Conservation (phyloP, 1,140 invertebrate species). For the Sweltsa coloradensis region DNA sequence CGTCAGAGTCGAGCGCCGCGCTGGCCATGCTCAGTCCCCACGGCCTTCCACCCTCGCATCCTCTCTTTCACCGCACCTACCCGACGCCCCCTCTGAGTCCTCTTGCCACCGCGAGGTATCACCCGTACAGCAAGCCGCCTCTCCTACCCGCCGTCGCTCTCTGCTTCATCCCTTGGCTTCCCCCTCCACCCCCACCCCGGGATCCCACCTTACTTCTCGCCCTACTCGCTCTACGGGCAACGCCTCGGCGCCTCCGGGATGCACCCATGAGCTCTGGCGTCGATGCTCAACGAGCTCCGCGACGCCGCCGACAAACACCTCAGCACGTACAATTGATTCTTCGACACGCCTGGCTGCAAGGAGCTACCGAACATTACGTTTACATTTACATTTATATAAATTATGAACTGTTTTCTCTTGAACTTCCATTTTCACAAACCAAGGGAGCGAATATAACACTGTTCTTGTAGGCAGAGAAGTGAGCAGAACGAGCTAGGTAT, state of each 20-base stretch:
- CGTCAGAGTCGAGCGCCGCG: conserved; percentile 19
- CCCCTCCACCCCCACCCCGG: conserved; percentile 50
- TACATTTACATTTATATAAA: too few relatives aligned
- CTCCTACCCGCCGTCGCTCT: conserved; percentile 39
- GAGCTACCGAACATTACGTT: too few relatives aligned
- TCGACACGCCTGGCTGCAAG: too few relatives aligned
- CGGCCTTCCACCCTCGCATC: conserved; percentile 44
- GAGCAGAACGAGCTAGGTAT: too few relatives aligned
- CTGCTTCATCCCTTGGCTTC: conserved; percentile 39
- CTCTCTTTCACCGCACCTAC: conserved; percentile 61
- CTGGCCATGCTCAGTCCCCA: conserved; percentile 30
- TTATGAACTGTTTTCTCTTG: too few relatives aligned
- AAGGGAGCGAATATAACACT: too few relatives aligned
- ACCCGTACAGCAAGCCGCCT: conserved; percentile 72
- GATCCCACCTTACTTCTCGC: conserved; percentile 65
- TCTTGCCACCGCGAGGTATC: conserved; percentile 65
- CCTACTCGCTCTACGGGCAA: conserved; percentile 77
- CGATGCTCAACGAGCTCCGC: too few relatives aligned
- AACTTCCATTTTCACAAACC: too few relatives aligned
- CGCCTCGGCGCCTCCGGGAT: conserved; percentile 53
- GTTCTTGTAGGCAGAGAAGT: too few relatives aligned
- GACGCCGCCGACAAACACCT: too few relatives aligned
- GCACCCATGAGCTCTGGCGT: conserved; percentile 37
- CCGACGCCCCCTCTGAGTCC: conserved; percentile 77
- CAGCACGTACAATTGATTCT: too few relatives aligned